These are phyloP conservation scores for Acanthaster planci DNA, from an alignment of 35 echinoderm and acorn worm species.

Conservation along the genomic window DNA sequence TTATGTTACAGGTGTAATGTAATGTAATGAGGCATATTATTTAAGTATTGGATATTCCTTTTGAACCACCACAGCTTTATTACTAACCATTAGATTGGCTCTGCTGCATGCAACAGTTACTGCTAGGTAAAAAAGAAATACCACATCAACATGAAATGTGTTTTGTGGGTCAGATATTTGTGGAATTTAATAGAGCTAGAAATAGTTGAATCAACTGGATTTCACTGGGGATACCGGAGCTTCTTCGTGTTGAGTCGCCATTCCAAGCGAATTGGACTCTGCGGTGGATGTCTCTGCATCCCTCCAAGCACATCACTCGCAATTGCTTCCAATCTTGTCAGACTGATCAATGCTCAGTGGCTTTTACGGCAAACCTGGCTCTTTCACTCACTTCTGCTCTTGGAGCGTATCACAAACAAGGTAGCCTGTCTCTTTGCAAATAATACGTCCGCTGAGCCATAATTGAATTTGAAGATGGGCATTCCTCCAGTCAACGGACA, in stretches of 20 bases:
- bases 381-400: conserved; percentile 11
- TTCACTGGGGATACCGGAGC: not conserved
- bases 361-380: not conserved
- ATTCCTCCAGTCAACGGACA: not conserved
- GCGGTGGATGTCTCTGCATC: conserved; percentile 1
- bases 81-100: too few species aligned
- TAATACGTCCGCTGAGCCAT: not conserved
- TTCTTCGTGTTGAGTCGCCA: not conserved
- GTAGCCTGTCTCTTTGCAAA: not conserved
- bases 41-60: too few species aligned
- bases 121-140: too few species aligned
- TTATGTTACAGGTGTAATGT: too few species aligned
- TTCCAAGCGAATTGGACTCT: not conserved
- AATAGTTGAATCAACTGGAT: not conserved
- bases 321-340: conserved; percentile 1
- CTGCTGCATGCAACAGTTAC: too few species aligned
- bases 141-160: not conserved
- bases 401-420: too few species aligned
- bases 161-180: conserved; percentile 16
- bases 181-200: conserved; percentile 4
- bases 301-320: not conserved
- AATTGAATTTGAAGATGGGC: not conserved
- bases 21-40: too few species aligned
- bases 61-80: too few species aligned
- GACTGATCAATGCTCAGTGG: not conserved